Percentiles rank a stretch among this genome's conserved stretches.
Conservation (phyloP, 1,140 invertebrate species). For the Brachionus koreanus region DNA sequence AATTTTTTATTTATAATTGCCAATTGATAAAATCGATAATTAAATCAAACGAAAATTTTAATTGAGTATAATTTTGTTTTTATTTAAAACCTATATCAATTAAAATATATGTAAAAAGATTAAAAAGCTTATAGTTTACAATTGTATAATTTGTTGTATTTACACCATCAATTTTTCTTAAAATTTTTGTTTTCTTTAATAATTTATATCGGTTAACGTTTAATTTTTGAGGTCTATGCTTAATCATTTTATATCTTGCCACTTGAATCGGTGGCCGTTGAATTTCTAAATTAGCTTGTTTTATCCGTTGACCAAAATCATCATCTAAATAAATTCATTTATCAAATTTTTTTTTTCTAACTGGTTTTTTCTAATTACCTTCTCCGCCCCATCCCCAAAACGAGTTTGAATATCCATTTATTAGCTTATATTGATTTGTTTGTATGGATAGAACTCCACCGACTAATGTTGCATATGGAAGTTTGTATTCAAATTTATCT, state of each 20-base stretch:
- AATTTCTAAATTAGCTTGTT: background rate
- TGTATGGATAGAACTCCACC: conserved; percentile 32
- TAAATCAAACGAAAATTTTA: too few relatives aligned
- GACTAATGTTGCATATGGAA: conserved; percentile 25
- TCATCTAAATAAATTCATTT: background rate
- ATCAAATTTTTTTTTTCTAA: background rate
- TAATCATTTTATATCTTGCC: conserved; percentile 36
- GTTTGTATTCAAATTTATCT: conserved; percentile 38
- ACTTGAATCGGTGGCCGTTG: conserved; percentile 1
- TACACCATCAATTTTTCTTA: background rate
- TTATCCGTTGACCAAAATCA: conserved; percentile 13
- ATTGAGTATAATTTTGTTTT: background rate
- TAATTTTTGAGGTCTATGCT: conserved; percentile 1
- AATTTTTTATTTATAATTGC: too few relatives aligned
- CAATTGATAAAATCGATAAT: too few relatives aligned
- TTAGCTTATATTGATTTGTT: conserved; percentile 1
- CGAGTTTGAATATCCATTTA: conserved; percentile 72
- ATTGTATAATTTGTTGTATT: background rate
- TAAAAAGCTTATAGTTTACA: background rate
- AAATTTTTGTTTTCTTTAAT: background rate
- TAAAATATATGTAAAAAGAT: background rate
- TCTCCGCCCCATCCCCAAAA: conserved; percentile 71
- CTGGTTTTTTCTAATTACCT: background rate
- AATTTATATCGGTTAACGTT: background rate
- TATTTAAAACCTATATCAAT: background rate